Conservation (phyloP, 1,140 invertebrate genomes). For the Drosophila nigrodunni region DNA sequence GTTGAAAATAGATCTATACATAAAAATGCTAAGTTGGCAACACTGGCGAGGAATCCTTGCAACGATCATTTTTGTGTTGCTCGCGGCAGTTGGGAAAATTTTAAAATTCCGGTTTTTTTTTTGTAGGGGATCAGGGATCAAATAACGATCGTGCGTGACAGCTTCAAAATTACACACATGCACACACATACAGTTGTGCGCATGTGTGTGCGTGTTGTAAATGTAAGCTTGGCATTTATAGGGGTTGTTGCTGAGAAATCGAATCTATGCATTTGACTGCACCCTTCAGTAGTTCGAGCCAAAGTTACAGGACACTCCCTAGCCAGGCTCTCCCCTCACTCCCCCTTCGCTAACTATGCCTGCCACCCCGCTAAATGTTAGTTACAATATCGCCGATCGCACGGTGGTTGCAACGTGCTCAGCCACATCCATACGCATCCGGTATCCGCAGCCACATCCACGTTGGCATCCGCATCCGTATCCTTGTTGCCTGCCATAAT, state of each 20-base stretch:
- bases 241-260: slow-evolving; percentile 56
- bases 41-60: background rate
- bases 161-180: slow-evolving; percentile 40
- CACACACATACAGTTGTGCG: background rate
- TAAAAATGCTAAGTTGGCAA: too few species aligned
- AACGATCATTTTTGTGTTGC: slow-evolving; percentile 15
- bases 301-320: slow-evolving; percentile 56
- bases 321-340: slow-evolving; percentile 16
- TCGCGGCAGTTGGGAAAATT: slow-evolving; percentile 41
- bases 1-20: too few species aligned
- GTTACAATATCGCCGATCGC: slow-evolving; percentile 65
- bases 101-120: slow-evolving; percentile 77
- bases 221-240: slow-evolving; percentile 73
- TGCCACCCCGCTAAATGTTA: background rate
- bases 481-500: slow-evolving; percentile 64
- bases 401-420: slow-evolving; percentile 61
- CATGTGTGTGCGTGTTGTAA: slow-evolving; percentile 51
- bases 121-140: slow-evolving; percentile 46
- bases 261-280: slow-evolving; percentile 29
- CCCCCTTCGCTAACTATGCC: slow-evolving; percentile 3
- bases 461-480: background rate
- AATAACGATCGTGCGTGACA: slow-evolving; percentile 78
- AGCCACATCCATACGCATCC: slow-evolving; percentile 60
- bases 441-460: slow-evolving; percentile 18
- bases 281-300: slow-evolving; percentile 45